Evolutionary conservation across 1,140 invertebrate species (phyloP).

Genomic region (Conus betulinus): DNA sequence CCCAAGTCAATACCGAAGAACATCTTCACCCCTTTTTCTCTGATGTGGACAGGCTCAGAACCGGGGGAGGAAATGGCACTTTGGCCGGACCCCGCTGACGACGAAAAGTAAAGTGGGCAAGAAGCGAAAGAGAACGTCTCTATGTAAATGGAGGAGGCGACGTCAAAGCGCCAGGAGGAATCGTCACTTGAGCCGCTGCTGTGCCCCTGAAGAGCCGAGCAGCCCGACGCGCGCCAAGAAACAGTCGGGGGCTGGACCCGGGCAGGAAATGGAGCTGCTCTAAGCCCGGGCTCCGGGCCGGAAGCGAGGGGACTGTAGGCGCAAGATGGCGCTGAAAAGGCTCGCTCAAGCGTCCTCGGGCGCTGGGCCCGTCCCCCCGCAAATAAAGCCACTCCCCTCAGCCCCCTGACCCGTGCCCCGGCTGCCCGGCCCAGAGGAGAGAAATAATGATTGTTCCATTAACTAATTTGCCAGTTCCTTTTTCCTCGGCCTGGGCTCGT

Average conservation of each 20-base stretch:
- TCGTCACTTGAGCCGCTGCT: constrained; percentile 17
- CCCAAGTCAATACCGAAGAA: constrained; percentile 18
- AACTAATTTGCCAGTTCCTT: constrained; percentile 37
- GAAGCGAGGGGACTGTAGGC: constrained; percentile 18
- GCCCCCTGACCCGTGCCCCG: not conserved
- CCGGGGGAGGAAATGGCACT: constrained; percentile 19
- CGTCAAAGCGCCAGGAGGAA: constrained; percentile 5
- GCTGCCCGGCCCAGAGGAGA: constrained; percentile 27
- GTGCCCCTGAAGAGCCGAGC: not conserved
- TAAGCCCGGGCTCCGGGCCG: constrained; percentile 13
- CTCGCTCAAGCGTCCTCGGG: constrained; percentile 37
- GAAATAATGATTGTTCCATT: constrained; percentile 43
- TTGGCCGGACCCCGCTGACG: constrained; percentile 6
- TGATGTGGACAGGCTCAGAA: not conserved
- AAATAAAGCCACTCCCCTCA: constrained; percentile 35
- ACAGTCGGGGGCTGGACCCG: not conserved
- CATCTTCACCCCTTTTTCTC: not conserved
- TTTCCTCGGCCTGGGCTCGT: not conserved
- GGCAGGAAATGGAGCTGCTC: constrained; percentile 26
- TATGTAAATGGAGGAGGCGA: not conserved
- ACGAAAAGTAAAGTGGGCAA: constrained; percentile 17
- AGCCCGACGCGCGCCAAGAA: not conserved
- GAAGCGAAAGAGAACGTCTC: not conserved
- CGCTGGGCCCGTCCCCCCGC: not conserved
- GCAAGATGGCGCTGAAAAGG: constrained; percentile 34